These are phyloP conservation scores for Hippocampus guttulatus DNA, from an alignment of 2,113 vertebrate genomes.

Conservation along the genomic window DNA sequence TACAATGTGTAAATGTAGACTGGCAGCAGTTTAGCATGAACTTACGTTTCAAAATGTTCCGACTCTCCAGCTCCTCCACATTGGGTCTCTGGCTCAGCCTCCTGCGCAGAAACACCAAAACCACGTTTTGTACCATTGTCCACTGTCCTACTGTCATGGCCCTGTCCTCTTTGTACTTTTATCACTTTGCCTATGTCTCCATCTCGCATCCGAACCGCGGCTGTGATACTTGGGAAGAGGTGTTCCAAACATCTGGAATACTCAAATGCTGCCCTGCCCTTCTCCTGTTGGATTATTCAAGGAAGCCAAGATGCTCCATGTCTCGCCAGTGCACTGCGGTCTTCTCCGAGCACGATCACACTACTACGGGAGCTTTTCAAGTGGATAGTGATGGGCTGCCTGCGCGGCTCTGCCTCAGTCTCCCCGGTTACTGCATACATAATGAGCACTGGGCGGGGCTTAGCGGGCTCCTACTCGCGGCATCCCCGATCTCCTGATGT, in stretches of 20 bases:
- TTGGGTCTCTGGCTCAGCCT: conserved; percentile 97
- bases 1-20: not conserved
- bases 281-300: conserved; percentile 10
- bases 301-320: conserved; percentile 12
- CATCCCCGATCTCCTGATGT: conserved; percentile 46
- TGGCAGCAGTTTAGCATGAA: conserved; percentile 29
- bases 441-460: conserved; percentile 48
- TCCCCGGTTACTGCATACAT: conserved; percentile 66
- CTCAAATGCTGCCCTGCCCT: conserved; percentile 9
- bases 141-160: not conserved
- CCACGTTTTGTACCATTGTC: conserved; percentile 90
- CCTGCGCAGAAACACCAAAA: conserved; percentile 95
- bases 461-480: conserved; percentile 44
- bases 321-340: conserved; percentile 17
- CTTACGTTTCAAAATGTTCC: conserved; percentile 98
- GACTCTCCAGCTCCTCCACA: conserved; percentile 94
- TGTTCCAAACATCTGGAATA: conserved; percentile 69
- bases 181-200: conserved; percentile 61
- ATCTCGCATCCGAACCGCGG: conserved; percentile 67
- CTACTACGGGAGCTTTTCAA: conserved; percentile 44
- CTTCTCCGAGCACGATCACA: conserved; percentile 20
- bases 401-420: conserved; percentile 51
- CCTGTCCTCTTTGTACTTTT: conserved; percentile 30
- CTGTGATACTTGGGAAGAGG: conserved; percentile 63
- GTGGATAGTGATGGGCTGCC: conserved; percentile 57